Conservation (phyloP, 1,140 invertebrate species). For the Ectropis grisescens region DNA sequence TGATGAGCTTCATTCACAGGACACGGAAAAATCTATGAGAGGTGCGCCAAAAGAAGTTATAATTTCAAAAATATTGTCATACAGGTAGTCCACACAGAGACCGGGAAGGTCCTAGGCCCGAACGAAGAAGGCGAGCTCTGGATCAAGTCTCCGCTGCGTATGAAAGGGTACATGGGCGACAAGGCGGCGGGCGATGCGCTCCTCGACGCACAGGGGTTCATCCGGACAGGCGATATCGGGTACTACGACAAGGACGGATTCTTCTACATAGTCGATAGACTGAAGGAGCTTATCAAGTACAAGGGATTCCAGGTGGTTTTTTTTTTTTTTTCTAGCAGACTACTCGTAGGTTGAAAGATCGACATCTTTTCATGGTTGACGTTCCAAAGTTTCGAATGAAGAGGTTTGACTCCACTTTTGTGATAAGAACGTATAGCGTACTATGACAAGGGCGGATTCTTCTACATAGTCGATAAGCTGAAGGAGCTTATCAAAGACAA, state of each 20-base stretch:
- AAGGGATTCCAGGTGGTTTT: constrained; percentile 83
- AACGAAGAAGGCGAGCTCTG: constrained; percentile 78
- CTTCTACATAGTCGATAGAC: constrained; percentile 81
- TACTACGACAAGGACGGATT: constrained; percentile 79
- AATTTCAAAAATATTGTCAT: too few species aligned
- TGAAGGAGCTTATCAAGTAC: constrained; percentile 88
- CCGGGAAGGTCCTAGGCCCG: constrained; percentile 72
- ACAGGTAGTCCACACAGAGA: constrained; percentile 74
- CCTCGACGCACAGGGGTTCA: constrained; percentile 80
- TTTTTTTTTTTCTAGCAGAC: too few species aligned
- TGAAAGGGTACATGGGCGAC: constrained; percentile 80
- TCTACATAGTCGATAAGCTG: constrained; percentile 82
- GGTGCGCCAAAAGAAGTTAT: too few species aligned
- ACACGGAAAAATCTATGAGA: too few species aligned
- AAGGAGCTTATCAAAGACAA: constrained; percentile 90
- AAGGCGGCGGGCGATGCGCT: constrained; percentile 74
- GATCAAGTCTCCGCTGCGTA: constrained; percentile 77
- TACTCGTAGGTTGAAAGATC: not conserved
- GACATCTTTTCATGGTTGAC: too few species aligned
- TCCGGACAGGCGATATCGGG: constrained; percentile 87
- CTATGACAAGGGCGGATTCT: constrained; percentile 77
- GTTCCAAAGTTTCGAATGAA: too few species aligned
- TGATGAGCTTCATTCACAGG: too few species aligned
- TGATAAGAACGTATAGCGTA: too few species aligned
- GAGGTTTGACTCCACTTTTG: too few species aligned